Evolutionary conservation across 2,888 invertebrate genomes (phyloP), one percentile per base, ranked within the genome.

Genomic region (Scrobipalpa costella): DNA sequence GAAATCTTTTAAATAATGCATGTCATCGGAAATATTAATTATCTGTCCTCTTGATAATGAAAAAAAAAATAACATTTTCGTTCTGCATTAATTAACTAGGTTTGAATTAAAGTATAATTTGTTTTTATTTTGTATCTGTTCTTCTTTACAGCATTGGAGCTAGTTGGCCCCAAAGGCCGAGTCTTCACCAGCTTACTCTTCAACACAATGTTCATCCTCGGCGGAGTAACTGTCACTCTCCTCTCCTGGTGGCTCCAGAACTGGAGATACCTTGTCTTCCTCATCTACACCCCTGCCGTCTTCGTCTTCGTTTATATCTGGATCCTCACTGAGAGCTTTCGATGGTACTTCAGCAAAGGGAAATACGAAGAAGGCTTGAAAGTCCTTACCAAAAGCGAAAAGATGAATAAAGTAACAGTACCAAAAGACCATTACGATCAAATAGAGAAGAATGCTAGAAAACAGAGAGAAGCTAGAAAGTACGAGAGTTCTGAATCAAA

Each of bases 311-410:
- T 88, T 40, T 91, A 91, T 74, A 80, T 88, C 63, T 90, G 90
- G 88, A 76, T 80, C 7, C 74, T 91, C 0, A 84, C 86, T 0
- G 91, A 91, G 65, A 90, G 90, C 66, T 90, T 90, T 73, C 74
- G 91, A 61, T 91, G 91, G 91, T 77, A 83, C 36, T 87, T 91
- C 73, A 94, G 94, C 63, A 94, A 95, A 76, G 94, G 94, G 0
- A 92, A 93, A 68, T 93, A 93, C 68, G 93, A 94, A 19, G 93
- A 95, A 71, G 96, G 95, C 0, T 89, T 94, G 44, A 85, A 86
- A 5, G 94, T 95, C 0, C 84, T 95, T 1, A 87, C 84, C 9
- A 93, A 88, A 74, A 93, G 95, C 8, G 94, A 95, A 0, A 92
- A 85, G 68, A 86, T 94, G 58, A 96, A 96, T 73, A 92, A 92